Evolutionary conservation across 2,113 vertebrate species (phyloP), one percentile per base, ranked within the genome.

Genomic region (Phoenicopterus ruber): DNA sequence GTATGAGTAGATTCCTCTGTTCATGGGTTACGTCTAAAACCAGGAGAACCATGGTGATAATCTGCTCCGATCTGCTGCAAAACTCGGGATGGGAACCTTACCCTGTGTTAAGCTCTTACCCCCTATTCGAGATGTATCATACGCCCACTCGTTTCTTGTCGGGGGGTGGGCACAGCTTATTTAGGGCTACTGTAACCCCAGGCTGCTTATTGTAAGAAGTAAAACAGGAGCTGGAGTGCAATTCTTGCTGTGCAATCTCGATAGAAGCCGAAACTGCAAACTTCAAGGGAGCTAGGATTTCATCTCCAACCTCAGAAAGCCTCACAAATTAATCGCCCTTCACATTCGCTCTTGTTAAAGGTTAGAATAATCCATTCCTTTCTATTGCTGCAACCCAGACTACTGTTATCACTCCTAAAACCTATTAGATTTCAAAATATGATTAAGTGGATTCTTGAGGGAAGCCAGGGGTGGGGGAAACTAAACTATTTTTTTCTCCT

Each of bases 301-400:
- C 32, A 38, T 80, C 83, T 87, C 66, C 80, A 80, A 1, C 66
- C 50, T 89, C n/a, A 86, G 86, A 92, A 91, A 80, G 49, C n/a
- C 38, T 85, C 79, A 38, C 66, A 73, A 80, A 93, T 89, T 91
- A 96, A 89, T 94, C 0, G 3, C 54, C 67, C 59, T 94, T 93
- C 66, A 58, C 17, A 6, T 79, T 79, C 8, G 2, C 52, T 92
- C 73, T 86, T 79, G 81, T 79, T 94, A 96, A 97, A 94, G 95
- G 97, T 96, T 97, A 95, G 83, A 95, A 91, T 93, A 97, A 95
- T 94, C 91, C 28, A 79, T 96, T 95, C 78, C 73, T 82, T 94
- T 92, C 96, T 47, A 25, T 40, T 80, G 49, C 74, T 91, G 89
- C 54, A 77, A 69, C 84, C 42, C 38, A 80, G 81, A 66, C 69